phyloP scores from a whole-genome alignment of 2,888 invertebrate species.

The Caenorhabditis angaria region DNA sequence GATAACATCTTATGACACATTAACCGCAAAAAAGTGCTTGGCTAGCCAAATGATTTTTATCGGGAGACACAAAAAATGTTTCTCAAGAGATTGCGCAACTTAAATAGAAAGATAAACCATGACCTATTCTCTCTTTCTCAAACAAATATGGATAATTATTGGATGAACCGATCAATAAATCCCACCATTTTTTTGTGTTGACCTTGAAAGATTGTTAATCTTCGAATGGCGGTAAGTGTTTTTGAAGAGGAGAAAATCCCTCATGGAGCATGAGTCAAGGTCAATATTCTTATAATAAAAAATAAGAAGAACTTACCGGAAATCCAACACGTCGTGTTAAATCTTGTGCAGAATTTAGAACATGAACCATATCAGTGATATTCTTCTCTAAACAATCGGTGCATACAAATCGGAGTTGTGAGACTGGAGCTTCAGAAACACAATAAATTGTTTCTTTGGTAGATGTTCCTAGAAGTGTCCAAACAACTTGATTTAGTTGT shows the following conservation, averaged over 20 bases:
- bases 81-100: neutral
- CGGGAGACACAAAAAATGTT: too few species aligned
- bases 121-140: neutral
- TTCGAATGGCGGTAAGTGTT: neutral
- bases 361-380: conserved; percentile 70
- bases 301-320: conserved; percentile 58
- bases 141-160: conserved; percentile 2
- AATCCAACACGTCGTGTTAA: conserved; percentile 69
- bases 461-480: conserved; percentile 67
- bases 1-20: conserved; percentile 4
- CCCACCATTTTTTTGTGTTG: too few species aligned
- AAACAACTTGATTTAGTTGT: conserved; percentile 66
- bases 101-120: neutral
- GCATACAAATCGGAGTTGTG: conserved; percentile 70
- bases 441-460: conserved; percentile 59
- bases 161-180: neutral
- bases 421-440: conserved; percentile 64
- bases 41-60: neutral
- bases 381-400: conserved; percentile 68
- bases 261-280: conserved; percentile 4
- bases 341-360: conserved; percentile 69
- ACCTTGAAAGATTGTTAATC: conserved; percentile 4
- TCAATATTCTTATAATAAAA: neutral
- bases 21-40: neutral
- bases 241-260: neutral